phyloP scores from a whole-genome alignment of 2,797 vertebrate genomes.

The Acanthurus lineatus region DNA sequence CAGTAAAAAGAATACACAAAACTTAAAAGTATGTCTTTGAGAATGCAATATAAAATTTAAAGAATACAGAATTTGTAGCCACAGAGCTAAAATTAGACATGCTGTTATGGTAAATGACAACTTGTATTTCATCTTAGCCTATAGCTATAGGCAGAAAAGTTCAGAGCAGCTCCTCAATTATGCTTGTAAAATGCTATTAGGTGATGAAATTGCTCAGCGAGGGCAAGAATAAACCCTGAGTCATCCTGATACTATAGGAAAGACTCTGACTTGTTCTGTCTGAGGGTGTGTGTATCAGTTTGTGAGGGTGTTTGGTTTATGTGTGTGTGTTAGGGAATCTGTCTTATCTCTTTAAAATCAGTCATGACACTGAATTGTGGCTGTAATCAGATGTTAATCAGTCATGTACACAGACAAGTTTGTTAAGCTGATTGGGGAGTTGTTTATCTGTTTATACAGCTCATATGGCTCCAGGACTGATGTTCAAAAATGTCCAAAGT shows the following conservation, averaged over 20 bases:
- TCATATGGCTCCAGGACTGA: neutral
- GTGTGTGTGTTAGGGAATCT: conserved; percentile 9
- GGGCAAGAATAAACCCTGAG: conserved; percentile 36
- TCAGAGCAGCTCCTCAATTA: conserved; percentile 41
- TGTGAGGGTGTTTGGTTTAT: neutral
- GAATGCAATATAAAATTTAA: neutral
- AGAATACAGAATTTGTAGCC: neutral
- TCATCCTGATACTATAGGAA: too few species aligned
- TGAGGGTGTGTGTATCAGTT: neutral
- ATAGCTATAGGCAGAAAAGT: conserved; percentile 11
- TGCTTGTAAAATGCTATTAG: conserved; percentile 50
- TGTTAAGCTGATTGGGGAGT: conserved; percentile 43
- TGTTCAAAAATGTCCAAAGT: neutral
- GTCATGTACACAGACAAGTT: conserved; percentile 38
- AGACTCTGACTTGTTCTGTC: too few species aligned
- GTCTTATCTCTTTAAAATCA: conserved; percentile 44
- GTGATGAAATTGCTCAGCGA: conserved; percentile 34
- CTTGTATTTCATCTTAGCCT: neutral
- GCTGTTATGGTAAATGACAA: neutral
- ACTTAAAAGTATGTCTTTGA: neutral
- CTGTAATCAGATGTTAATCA: conserved; percentile 59
- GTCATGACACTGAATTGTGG: neutral
- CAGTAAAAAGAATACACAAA: neutral
- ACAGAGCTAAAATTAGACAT: neutral
- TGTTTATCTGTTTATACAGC: conserved; percentile 33